These are phyloP conservation scores for Tortrix viridana DNA, from an alignment of 2,888 invertebrate species.

Conservation along the genomic window DNA sequence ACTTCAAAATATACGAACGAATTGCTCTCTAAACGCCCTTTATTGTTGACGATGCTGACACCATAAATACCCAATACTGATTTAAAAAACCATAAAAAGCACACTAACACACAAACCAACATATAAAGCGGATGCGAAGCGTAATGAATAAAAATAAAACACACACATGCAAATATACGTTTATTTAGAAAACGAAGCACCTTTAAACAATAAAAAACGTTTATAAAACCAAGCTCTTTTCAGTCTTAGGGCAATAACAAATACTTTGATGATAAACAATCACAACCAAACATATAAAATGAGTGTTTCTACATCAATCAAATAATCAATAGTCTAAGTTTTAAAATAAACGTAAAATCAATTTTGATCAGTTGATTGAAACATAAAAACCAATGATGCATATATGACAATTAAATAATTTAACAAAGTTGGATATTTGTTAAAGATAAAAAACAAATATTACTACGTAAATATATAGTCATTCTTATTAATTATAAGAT, in stretches of 20 bases:
- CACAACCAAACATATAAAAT: slow-evolving; percentile 21
- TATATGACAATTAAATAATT: too few relatives aligned
- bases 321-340: background rate
- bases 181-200: slow-evolving; percentile 33
- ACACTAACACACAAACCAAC: slow-evolving; percentile 7
- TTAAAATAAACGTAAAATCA: too few relatives aligned
- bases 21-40: too few relatives aligned
- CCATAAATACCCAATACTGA: slow-evolving; percentile 14
- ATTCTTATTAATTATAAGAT: too few relatives aligned
- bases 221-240: slow-evolving; percentile 21
- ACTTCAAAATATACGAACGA: too few relatives aligned
- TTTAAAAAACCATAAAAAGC: slow-evolving; percentile 7
- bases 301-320: background rate
- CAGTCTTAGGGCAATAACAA: slow-evolving; percentile 33
- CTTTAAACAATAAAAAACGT: slow-evolving; percentile 18
- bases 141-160: slow-evolving; percentile 28
- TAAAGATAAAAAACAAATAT: too few relatives aligned
- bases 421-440: too few relatives aligned
- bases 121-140: slow-evolving; percentile 34
- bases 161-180: slow-evolving; percentile 34
- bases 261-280: slow-evolving; percentile 12
- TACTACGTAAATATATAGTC: too few relatives aligned
- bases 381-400: too few relatives aligned
- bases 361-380: too few relatives aligned
- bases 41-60: slow-evolving; percentile 21